These are phyloP conservation scores for Xestobium rufovillosum DNA, from an alignment of 2,888 invertebrate species.

Conservation along the genomic window DNA sequence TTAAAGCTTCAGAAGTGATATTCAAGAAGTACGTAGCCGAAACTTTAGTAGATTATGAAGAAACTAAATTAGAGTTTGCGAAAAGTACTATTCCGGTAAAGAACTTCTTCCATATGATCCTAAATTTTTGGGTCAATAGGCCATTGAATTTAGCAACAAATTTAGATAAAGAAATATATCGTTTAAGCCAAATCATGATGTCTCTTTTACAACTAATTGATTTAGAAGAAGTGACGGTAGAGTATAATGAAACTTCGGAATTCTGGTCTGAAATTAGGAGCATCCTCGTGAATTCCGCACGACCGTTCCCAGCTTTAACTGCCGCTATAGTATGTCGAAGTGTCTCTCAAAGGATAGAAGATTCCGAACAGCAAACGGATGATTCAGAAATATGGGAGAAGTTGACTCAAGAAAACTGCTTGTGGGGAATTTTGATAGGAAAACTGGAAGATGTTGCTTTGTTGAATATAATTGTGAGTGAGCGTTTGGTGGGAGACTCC, in stretches of 20 bases:
- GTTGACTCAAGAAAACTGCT: conserved; percentile 75
- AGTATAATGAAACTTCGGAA: conserved; percentile 62
- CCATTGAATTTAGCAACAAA: conserved; percentile 43
- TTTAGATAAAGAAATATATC: conserved; percentile 56
- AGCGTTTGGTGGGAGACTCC: no score
- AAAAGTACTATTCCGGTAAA: conserved; percentile 50
- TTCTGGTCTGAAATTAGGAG: conserved; percentile 80
- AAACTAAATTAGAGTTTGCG: conserved; percentile 27
- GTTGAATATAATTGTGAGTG: conserved; percentile 56
- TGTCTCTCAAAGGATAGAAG: conserved; percentile 53
- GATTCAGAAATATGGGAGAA: conserved; percentile 64
- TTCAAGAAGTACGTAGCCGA: conserved; percentile 34
- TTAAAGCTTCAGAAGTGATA: conserved; percentile 38
- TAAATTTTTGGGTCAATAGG: conserved; percentile 64
- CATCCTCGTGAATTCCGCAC: conserved; percentile 62
- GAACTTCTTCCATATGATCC: conserved; percentile 62
- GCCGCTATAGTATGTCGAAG: conserved; percentile 78
- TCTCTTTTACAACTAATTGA: conserved; percentile 55
- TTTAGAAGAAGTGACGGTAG: conserved; percentile 50
- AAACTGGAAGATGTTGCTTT: conserved; percentile 85
- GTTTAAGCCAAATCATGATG: conserved; percentile 57
- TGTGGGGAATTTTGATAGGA: conserved; percentile 79
- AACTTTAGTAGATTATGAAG: conserved; percentile 25
- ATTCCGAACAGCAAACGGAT: conserved; percentile 36
- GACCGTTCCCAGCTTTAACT: conserved; percentile 70